Conservation (phyloP, 2,113 vertebrate species). For the Spea multiplicata region DNA sequence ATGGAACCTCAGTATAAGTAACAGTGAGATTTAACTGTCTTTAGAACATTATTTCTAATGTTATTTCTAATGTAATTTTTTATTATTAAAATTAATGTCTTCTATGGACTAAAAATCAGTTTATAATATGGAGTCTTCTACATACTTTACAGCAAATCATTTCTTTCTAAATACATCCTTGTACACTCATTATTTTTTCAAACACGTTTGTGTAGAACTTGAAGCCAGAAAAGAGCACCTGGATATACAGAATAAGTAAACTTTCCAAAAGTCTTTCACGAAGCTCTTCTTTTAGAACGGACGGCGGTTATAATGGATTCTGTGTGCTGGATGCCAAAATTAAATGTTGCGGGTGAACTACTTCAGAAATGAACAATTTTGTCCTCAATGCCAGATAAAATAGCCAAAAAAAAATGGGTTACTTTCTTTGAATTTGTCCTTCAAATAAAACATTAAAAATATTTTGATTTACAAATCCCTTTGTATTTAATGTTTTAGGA, state of each 20-base stretch:
- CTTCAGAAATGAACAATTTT: slow-evolving; percentile 38
- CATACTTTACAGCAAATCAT: no score
- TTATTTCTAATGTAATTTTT: no score
- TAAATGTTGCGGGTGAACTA: slow-evolving; percentile 42
- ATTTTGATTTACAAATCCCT: neutral
- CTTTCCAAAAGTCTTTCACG: slow-evolving; percentile 43
- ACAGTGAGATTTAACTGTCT: no score
- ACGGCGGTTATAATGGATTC: slow-evolving; percentile 37
- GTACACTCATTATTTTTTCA: slow-evolving; percentile 13
- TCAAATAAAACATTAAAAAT: slow-evolving; percentile 18
- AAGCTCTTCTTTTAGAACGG: slow-evolving; percentile 34
- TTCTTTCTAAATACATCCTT: neutral
- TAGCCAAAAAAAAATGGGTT: slow-evolving; percentile 28
- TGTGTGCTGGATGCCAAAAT: slow-evolving; percentile 30
- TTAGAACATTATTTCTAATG: no score
- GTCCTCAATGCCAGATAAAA: slow-evolving; percentile 38
- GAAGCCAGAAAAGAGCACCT: slow-evolving; percentile 34
- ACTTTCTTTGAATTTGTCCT: slow-evolving; percentile 26
- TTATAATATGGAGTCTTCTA: no score
- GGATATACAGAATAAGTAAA: slow-evolving; percentile 32
- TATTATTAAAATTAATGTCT: no score
- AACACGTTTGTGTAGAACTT: slow-evolving; percentile 1
- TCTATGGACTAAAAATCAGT: no score
- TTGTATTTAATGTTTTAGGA: slow-evolving; percentile 12
- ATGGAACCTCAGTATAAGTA: no score